phyloP scores from a whole-genome alignment of 2,113 vertebrate genomes.

The Prietella phreatophila region DNA sequence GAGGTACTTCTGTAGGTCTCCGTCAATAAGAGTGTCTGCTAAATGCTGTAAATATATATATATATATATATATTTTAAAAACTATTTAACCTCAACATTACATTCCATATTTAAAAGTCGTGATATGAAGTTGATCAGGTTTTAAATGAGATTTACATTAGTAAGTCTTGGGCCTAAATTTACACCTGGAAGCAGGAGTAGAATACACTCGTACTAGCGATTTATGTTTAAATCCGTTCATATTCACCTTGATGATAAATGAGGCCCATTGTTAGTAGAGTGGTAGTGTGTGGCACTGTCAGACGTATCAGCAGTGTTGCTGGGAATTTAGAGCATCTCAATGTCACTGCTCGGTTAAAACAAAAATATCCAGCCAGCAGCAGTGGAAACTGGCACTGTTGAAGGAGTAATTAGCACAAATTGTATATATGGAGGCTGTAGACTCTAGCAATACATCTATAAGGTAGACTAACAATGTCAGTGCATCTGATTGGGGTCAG shows the following conservation, averaged over 20 bases:
- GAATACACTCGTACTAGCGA: background rate
- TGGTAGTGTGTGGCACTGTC: background rate
- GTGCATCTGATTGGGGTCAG: background rate
- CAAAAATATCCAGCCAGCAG: constrained; percentile 2
- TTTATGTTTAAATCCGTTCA: background rate
- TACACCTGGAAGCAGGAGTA: background rate
- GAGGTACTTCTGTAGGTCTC: background rate
- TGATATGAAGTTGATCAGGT: background rate
- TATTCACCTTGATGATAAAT: background rate
- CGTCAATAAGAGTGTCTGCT: background rate
- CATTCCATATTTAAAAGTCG: background rate
- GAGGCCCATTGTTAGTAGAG: background rate
- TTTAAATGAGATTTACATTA: background rate
- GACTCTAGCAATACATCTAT: background rate
- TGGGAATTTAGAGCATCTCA: background rate
- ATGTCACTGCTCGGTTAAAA: constrained; percentile 6
- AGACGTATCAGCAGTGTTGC: background rate
- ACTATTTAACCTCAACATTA: background rate
- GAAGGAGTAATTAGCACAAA: background rate
- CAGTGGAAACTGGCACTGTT: background rate
- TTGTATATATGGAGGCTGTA: background rate
- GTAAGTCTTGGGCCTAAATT: background rate
- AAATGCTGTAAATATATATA: background rate
- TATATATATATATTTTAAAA: too few species aligned
- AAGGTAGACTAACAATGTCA: background rate